Evolutionary conservation across 2,113 vertebrate species (phyloP).

Genomic region (Furnarius figulus): DNA sequence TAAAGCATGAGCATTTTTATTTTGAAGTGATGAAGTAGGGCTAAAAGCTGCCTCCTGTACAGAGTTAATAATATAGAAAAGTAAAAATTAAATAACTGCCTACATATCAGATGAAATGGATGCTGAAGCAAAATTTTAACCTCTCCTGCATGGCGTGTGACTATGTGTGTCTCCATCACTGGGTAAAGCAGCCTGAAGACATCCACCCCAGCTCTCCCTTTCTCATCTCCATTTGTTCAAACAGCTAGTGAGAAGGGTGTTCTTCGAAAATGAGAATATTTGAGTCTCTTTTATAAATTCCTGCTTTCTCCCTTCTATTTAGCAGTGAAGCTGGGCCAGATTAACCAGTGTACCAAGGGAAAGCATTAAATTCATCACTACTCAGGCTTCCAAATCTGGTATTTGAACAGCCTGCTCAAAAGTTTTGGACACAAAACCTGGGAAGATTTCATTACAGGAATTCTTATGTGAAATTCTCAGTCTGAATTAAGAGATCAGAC

Average conservation of each 20-base stretch:
- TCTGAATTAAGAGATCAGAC: not conserved
- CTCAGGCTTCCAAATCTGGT: not conserved
- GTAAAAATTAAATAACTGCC: not conserved
- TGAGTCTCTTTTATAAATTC: not conserved
- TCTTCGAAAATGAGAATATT: not conserved
- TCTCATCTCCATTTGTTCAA: not conserved
- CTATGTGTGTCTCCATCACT: rapidly evolving
- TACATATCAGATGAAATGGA: not conserved
- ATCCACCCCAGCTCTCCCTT: not conserved
- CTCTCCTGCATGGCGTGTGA: not conserved
- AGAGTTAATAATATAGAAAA: not conserved
- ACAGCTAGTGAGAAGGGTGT: not conserved
- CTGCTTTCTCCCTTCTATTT: not conserved
- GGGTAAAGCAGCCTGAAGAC: not conserved
- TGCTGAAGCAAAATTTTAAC: too few relatives aligned
- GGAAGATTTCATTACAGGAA: not conserved
- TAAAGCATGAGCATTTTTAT: not conserved
- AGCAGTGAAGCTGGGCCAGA: not conserved
- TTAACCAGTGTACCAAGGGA: not conserved
- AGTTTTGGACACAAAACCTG: not conserved
- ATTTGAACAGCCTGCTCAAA: not conserved
- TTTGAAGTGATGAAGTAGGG: not conserved
- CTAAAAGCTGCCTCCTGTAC: not conserved
- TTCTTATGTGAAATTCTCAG: not conserved
- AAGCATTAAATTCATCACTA: not conserved